These are phyloP conservation scores for Dryoscopus gambensis DNA, from an alignment of 2,113 vertebrate genomes.

Conservation along the genomic window DNA sequence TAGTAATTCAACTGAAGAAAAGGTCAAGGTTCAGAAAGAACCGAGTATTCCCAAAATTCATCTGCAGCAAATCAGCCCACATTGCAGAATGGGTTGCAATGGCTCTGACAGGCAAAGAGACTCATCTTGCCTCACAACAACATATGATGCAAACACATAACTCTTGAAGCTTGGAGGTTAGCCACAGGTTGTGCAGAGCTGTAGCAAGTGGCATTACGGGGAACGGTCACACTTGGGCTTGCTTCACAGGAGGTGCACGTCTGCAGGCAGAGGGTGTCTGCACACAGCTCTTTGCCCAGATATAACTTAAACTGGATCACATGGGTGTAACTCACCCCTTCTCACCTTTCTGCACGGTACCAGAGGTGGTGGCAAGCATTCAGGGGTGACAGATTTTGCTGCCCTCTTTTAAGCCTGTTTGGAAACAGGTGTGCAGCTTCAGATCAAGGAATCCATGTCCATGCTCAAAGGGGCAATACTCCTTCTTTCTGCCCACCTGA, in stretches of 20 bases:
- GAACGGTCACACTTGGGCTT: neutral
- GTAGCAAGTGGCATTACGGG: neutral
- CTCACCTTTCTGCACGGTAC: neutral
- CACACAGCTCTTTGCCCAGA: neutral
- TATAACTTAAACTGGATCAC: neutral
- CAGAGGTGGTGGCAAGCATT: neutral
- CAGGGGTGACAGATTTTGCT: neutral
- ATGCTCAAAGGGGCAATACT: neutral
- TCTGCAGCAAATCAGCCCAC: neutral
- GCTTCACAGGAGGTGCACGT: neutral
- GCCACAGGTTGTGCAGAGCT: constrained; percentile 31
- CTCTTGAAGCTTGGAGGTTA: constrained; percentile 22
- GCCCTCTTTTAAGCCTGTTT: neutral
- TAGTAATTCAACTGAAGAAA: neutral
- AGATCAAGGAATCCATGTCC: neutral
- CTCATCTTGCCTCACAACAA: neutral
- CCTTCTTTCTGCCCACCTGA: neutral
- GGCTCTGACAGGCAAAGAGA: neutral
- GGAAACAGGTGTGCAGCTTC: neutral
- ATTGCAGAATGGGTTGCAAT: neutral
- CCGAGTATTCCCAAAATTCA: neutral
- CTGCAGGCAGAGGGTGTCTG: neutral
- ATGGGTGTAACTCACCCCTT: neutral
- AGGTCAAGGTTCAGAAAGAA: neutral
- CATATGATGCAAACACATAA: neutral